These are phyloP conservation scores for Papilio aristodemus DNA, from an alignment of 1,140 invertebrate genomes.

Conservation along the genomic window DNA sequence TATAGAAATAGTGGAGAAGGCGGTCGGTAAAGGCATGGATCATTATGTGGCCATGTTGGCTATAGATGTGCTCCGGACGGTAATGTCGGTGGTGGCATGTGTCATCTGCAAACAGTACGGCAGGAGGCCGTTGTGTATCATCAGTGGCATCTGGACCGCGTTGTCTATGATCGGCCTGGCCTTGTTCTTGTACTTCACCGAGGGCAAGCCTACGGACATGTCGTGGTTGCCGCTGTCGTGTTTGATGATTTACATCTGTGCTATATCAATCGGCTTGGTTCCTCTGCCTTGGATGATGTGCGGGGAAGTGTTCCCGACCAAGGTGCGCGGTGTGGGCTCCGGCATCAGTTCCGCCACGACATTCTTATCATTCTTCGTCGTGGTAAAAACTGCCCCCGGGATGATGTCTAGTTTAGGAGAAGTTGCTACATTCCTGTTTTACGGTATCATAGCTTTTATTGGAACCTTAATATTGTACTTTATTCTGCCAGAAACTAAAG, in stretches of 20 bases:
- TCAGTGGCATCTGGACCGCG: slow-evolving; percentile 82
- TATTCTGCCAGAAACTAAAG: slow-evolving; percentile 90
- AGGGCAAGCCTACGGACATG: slow-evolving; percentile 56
- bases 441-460: slow-evolving; percentile 83
- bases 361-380: slow-evolving; percentile 85
- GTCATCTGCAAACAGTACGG: slow-evolving; percentile 82
- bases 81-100: slow-evolving; percentile 82
- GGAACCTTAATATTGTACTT: slow-evolving; percentile 84
- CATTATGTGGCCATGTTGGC: slow-evolving; percentile 83
- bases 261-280: slow-evolving; percentile 82
- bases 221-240: slow-evolving; percentile 79
- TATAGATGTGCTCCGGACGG: slow-evolving; percentile 85
- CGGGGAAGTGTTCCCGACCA: slow-evolving; percentile 83
- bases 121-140: slow-evolving; percentile 81
- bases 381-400: slow-evolving; percentile 85
- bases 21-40: slow-evolving; percentile 78
- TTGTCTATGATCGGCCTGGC: slow-evolving; percentile 79
- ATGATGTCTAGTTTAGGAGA: slow-evolving; percentile 82
- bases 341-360: slow-evolving; percentile 83
- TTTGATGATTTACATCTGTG: slow-evolving; percentile 81
- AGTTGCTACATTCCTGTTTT: slow-evolving; percentile 85
- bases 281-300: slow-evolving; percentile 87
- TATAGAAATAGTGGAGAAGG: slow-evolving; percentile 82
- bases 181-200: slow-evolving; percentile 63
- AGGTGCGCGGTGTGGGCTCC: slow-evolving; percentile 81